phyloP scores from a whole-genome alignment of 2,113 vertebrate genomes.

The Hassar affinis region DNA sequence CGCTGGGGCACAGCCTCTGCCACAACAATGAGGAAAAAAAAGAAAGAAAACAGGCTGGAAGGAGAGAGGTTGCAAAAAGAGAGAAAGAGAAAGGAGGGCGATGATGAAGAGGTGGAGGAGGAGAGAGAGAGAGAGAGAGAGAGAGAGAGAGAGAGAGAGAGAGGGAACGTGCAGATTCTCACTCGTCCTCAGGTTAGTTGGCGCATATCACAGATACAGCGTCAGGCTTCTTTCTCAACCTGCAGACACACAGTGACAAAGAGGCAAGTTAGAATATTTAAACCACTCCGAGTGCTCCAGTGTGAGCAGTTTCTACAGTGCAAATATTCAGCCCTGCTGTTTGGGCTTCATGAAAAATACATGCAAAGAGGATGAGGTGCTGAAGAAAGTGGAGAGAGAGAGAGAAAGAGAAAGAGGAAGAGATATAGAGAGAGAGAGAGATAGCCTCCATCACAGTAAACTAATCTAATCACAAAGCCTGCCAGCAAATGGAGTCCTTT shows the following conservation, averaged over 20 bases:
- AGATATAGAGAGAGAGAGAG: background rate
- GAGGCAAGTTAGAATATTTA: constrained; percentile 16
- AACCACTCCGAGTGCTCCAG: background rate
- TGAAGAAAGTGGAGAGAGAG: background rate
- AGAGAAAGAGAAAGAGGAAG: background rate
- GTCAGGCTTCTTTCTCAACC: constrained; percentile 74
- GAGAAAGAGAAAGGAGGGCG: background rate
- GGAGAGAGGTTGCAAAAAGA: background rate
- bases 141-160: background rate
- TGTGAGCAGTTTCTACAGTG: background rate
- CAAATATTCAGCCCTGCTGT: background rate
- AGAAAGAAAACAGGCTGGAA: background rate
- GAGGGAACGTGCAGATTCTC: constrained; percentile 23
- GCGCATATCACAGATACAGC: constrained; percentile 57
- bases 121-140: background rate
- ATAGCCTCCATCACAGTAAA: constrained; percentile 17
- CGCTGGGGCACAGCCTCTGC: background rate
- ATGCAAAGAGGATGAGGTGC: background rate
- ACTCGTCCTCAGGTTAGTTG: constrained; percentile 48
- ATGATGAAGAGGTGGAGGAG: background rate
- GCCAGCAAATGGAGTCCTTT: constrained; percentile 29
- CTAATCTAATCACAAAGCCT: constrained; percentile 25
- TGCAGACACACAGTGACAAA: constrained; percentile 73
- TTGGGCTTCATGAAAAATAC: constrained; percentile 52
- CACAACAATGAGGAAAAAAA: constrained; percentile 7